phyloP scores from a whole-genome alignment of 2,113 vertebrate genomes.

The Thymallus thymallus region DNA sequence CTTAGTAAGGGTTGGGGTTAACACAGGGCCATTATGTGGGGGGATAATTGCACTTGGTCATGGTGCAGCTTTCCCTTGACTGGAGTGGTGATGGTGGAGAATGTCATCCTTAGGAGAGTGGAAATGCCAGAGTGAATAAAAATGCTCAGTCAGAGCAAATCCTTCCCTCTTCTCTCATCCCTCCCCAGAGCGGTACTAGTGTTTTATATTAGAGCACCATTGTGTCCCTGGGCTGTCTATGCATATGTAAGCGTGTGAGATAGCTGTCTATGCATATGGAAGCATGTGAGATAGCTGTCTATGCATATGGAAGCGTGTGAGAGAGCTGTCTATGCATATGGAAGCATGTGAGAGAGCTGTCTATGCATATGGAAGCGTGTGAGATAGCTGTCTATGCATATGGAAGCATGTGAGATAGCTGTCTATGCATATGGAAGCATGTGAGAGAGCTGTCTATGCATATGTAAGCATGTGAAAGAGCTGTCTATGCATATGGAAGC shows the following conservation, averaged over 20 bases:
- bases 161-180: conserved; percentile 10
- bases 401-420: too few species aligned
- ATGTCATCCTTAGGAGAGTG: conserved; percentile 47
- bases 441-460: conserved; percentile 15
- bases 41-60: conserved; percentile 70
- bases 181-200: conserved; percentile 50
- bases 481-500: conserved; percentile 35
- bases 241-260: conserved; percentile 27
- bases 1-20: conserved; percentile 63
- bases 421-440: conserved; percentile 35
- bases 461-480: too few species aligned
- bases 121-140: conserved; percentile 42
- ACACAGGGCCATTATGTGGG: conserved; percentile 65
- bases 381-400: too few species aligned
- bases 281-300: too few species aligned
- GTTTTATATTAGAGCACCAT: conserved; percentile 47
- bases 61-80: conserved; percentile 63
- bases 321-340: too few species aligned
- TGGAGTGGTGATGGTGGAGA: conserved; percentile 25
- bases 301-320: conserved; percentile 33
- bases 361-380: conserved; percentile 34
- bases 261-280: too few species aligned
- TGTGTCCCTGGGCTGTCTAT: conserved; percentile 39
- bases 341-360: too few species aligned
- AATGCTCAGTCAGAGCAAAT: conserved; percentile 55